phyloP scores from a whole-genome alignment of 2,113 vertebrate species.

The Passer montanus region DNA sequence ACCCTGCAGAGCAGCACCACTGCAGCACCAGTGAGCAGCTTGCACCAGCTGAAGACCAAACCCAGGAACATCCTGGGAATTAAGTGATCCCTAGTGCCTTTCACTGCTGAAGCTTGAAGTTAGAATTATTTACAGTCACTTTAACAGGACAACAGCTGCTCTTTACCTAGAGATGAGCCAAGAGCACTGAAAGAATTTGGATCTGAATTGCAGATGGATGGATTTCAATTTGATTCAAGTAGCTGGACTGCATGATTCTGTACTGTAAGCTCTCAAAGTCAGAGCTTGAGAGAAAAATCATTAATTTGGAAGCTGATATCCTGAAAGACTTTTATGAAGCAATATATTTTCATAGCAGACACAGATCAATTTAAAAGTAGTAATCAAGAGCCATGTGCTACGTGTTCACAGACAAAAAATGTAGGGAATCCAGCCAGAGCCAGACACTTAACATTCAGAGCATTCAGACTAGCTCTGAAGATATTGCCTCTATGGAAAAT shows the following conservation, averaged over 20 bases:
- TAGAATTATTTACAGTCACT: slow-evolving; percentile 66
- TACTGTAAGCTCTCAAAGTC: slow-evolving; percentile 43
- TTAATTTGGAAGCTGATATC: slow-evolving; percentile 63
- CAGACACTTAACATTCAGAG: slow-evolving; percentile 41
- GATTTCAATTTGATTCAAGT: slow-evolving; percentile 65
- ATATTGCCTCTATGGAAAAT: slow-evolving; percentile 34
- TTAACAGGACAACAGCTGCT: slow-evolving; percentile 66
- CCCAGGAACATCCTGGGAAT: background rate
- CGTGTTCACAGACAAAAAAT: slow-evolving; percentile 35
- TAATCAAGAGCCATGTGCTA: slow-evolving; percentile 58
- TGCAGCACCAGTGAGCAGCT: background rate
- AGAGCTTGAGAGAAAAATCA: slow-evolving; percentile 50
- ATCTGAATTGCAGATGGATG: slow-evolving; percentile 62
- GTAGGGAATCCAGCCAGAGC: slow-evolving; percentile 10
- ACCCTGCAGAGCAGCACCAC: background rate
- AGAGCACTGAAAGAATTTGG: slow-evolving; percentile 63
- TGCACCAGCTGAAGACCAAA: background rate
- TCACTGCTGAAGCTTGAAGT: slow-evolving; percentile 23
- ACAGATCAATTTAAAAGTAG: slow-evolving; percentile 63
- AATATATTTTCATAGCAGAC: slow-evolving; percentile 63
- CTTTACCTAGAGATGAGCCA: slow-evolving; percentile 58
- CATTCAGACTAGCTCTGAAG: slow-evolving; percentile 14
- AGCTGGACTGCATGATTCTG: slow-evolving; percentile 9
- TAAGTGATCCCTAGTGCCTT: background rate
- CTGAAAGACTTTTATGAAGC: slow-evolving; percentile 60